phyloP scores from a whole-genome alignment of 2,797 vertebrate species.

The Enteromius thamalakanensis region DNA sequence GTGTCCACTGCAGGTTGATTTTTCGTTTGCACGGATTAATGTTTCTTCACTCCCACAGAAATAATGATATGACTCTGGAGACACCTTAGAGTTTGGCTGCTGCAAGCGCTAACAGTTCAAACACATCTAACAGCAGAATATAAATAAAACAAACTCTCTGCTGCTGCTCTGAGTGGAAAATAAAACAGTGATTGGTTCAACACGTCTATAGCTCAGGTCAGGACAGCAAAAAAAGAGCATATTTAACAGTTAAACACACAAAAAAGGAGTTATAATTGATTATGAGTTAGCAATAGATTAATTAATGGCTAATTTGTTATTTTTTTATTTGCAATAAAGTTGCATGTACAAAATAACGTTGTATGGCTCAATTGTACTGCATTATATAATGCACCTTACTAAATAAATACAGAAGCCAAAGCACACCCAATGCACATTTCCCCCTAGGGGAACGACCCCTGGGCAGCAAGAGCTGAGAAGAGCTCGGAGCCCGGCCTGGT shows the following conservation, averaged over 20 bases:
- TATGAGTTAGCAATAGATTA: not conserved
- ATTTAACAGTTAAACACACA: not conserved
- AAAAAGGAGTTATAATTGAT: not conserved
- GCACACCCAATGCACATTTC: not conserved
- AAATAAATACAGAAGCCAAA: not conserved
- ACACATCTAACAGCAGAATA: not conserved
- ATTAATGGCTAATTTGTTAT: not conserved
- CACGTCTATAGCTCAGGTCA: not conserved
- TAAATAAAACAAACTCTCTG: not conserved
- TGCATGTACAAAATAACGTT: not conserved
- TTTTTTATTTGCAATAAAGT: not conserved
- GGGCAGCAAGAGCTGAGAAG: too few species aligned
- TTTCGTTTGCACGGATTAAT: not conserved
- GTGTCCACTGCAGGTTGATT: too few species aligned
- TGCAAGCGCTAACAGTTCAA: not conserved
- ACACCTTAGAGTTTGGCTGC: not conserved
- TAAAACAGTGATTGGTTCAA: not conserved
- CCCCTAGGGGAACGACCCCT: too few species aligned
- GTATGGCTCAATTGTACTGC: not conserved
- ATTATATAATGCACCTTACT: not conserved
- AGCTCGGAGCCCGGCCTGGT: too few species aligned
- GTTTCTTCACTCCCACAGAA: constrained; percentile 13
- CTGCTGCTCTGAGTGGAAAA: not conserved
- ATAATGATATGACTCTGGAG: constrained; percentile 15
- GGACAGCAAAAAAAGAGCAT: not conserved